These are phyloP conservation scores for Lasiurus borealis DNA, from an alignment of 2,113 vertebrate genomes.

Conservation along the genomic window DNA sequence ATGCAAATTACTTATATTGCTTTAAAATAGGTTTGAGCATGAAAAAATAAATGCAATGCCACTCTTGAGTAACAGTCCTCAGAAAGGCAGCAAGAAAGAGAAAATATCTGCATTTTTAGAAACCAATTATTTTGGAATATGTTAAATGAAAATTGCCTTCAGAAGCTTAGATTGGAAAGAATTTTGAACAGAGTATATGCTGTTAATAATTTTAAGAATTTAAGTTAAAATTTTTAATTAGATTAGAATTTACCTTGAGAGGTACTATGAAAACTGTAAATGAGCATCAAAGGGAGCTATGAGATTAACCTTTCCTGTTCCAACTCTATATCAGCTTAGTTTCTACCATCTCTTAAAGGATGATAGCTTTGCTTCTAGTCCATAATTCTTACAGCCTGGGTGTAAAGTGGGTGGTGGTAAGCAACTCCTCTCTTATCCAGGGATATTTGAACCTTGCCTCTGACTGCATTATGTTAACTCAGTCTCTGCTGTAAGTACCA, in stretches of 20 bases:
- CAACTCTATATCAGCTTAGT: neutral
- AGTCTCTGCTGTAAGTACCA: neutral
- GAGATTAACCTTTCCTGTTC: neutral
- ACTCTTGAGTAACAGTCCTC: conserved; percentile 12
- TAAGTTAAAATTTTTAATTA: conserved; percentile 8
- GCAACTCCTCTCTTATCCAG: neutral
- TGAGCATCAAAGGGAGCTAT: neutral
- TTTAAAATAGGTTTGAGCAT: conserved; percentile 25
- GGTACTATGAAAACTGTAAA: neutral
- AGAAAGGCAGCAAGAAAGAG: neutral
- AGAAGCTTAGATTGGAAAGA: conserved; percentile 23
- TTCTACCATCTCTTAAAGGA: neutral
- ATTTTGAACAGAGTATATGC: conserved; percentile 27
- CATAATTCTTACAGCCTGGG: neutral
- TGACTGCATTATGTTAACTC: neutral
- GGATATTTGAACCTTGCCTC: neutral
- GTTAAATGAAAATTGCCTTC: conserved; percentile 49
- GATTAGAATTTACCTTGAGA: conserved; percentile 13
- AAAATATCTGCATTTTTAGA: conserved; percentile 45
- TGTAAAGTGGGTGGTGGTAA: rapidly evolving
- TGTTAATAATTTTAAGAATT: conserved; percentile 41
- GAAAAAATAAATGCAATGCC: neutral
- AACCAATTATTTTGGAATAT: conserved; percentile 39
- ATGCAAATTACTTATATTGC: conserved; percentile 33
- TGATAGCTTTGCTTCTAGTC: neutral